Conservation (phyloP, 2,888 invertebrate genomes). For the Agrochola lota region DNA sequence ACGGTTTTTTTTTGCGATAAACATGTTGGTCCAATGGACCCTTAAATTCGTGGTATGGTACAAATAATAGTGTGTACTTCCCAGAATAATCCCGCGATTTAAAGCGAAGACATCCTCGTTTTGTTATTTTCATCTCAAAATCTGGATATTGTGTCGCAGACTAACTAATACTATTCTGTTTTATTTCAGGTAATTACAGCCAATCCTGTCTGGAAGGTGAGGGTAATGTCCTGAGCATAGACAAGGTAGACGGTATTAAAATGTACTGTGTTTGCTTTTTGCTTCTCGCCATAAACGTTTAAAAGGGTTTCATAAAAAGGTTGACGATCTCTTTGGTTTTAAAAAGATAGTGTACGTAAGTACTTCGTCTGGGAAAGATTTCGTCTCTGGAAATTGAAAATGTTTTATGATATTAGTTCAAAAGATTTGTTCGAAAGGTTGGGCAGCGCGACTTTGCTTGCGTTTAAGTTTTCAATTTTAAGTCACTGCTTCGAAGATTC, state of each 20-base stretch:
- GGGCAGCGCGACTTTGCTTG: not conserved
- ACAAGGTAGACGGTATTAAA: slow-evolving; percentile 55
- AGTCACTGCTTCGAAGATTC: not conserved
- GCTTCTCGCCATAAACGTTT: slow-evolving; percentile 40
- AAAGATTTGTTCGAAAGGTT: not conserved
- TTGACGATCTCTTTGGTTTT: slow-evolving; percentile 45
- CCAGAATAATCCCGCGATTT: not conserved
- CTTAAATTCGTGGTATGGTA: too few relatives aligned
- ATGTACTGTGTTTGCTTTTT: slow-evolving; percentile 46
- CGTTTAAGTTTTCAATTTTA: not conserved
- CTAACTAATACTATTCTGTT: slow-evolving; percentile 49
- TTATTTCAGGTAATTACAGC: slow-evolving; percentile 62
- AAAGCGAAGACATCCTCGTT: not conserved
- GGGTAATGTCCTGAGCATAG: slow-evolving; percentile 17
- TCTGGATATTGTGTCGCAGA: slow-evolving; percentile 41
- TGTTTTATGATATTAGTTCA: slow-evolving; percentile 3
- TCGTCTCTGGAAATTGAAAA: slow-evolving; percentile 28
- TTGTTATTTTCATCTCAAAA: slow-evolving; percentile 18
- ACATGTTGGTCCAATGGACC: too few relatives aligned
- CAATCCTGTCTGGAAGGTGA: slow-evolving; percentile 44
- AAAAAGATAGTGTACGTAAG: slow-evolving; percentile 32
- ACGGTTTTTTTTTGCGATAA: too few relatives aligned
- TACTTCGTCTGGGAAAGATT: slow-evolving; percentile 36
- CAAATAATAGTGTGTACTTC: not conserved
- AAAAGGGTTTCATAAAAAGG: slow-evolving; percentile 44